Base-by-base conservation (phyloP, 2,888 invertebrate genomes). In the Cordilura impudica region DNA sequence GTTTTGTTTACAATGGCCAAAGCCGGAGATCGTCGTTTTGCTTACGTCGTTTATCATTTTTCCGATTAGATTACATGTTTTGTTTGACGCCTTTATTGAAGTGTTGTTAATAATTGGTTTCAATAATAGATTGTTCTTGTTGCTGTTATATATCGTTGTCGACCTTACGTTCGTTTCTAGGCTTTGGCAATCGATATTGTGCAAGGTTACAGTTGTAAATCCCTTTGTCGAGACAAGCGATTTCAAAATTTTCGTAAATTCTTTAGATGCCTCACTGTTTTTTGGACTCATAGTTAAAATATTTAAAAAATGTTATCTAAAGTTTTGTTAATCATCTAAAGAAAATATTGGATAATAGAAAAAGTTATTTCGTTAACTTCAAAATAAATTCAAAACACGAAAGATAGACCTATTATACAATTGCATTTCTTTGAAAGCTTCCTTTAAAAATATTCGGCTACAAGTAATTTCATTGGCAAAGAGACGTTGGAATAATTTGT, bases 11-110 rank as follows among this genome's bases (percentile, higher is more conserved):
- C 56, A 63, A 51, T 58, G 45, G 54, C 60, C 23, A 56, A 39
- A 35, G 73, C 58, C 65, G 80, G 72, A 70, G 75, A 67, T 69
- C 29, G 21, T 10, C 4, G 67, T 51, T 77, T 71, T 78, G 81
- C 81, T 81, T 78, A 77, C 82, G 81, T 82, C 78, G 73, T 82
- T 81, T 82, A 80, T 81, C 78, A 78, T 78, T 82, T 78, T 43
- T 21, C 53, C 82, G 81, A 82, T 81, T 78, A 81, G 81, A 80
- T 81, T 81, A 83, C 77, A 60, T 67, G 60, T 63, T 78, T 65
- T 72, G 70, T 76, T 78, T 65, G 66, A 80, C 51, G 71, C 76
- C 14, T 69, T 73, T 72, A 69, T 80, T 81, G 60, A 77, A 77
- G 58, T 77, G 70, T 63, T 72, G 19, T 63, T 65, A 53, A 49